Evolutionary conservation across 2,113 vertebrate genomes (phyloP).

Genomic region (Eptatretus burgeri): DNA sequence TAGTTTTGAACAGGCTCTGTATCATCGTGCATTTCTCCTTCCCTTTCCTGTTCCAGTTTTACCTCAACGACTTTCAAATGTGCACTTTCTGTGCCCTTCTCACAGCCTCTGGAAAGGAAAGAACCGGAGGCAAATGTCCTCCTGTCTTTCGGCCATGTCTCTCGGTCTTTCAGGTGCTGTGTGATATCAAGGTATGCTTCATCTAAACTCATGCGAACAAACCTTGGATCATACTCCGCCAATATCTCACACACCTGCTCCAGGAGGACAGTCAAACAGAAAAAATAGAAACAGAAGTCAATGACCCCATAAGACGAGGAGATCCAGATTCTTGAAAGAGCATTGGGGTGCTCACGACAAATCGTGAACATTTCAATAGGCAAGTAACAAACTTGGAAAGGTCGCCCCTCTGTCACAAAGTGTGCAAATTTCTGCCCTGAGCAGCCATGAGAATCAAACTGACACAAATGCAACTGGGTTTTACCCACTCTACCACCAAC

Average conservation of each 20-base stretch:
- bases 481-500: no score
- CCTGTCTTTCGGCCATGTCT: constrained; percentile 37
- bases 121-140: constrained; percentile 21
- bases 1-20: no score
- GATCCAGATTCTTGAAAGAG: no score
- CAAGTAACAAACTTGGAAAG: no score
- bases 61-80: background rate
- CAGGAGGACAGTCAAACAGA: constrained; percentile 11
- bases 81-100: constrained; percentile 13
- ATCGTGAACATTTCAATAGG: no score
- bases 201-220: constrained; percentile 64
- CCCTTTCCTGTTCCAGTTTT: background rate
- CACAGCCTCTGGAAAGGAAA: constrained; percentile 13
- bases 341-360: no score
- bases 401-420: no score
- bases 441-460: no score
- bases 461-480: no score
- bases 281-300: background rate
- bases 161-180: constrained; percentile 43
- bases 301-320: background rate
- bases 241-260: constrained; percentile 51
- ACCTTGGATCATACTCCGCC: constrained; percentile 53
- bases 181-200: constrained; percentile 89
- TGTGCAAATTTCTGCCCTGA: no score
- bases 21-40: background rate